phyloP scores from a whole-genome alignment of 2,888 invertebrate genomes.

The Trachelus iudaicus region DNA sequence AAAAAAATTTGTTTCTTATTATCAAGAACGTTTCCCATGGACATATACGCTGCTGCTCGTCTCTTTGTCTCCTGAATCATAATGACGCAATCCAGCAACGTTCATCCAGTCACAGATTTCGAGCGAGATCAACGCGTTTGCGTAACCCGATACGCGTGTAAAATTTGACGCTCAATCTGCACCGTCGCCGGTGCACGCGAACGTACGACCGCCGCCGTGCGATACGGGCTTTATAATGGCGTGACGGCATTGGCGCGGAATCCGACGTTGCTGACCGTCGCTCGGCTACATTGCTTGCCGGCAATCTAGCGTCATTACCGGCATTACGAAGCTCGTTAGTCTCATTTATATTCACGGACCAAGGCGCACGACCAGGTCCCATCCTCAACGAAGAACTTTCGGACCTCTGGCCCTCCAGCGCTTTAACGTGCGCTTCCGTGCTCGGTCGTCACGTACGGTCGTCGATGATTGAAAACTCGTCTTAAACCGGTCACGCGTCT shows the following conservation, averaged over 20 bases:
- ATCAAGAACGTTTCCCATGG: no score
- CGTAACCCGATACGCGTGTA: no score
- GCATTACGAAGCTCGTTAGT: constrained; percentile 64
- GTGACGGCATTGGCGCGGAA: constrained; percentile 50
- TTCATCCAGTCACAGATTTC: no score
- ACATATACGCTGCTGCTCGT: no score
- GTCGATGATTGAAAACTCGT: no score
- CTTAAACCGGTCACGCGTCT: no score
- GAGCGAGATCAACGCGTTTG: no score
- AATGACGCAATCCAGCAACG: no score
- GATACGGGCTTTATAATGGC: constrained; percentile 5
- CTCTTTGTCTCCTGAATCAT: no score
- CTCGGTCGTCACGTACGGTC: no score
- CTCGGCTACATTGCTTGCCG: constrained; percentile 36
- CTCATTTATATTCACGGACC: constrained; percentile 63
- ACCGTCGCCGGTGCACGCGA: neutral
- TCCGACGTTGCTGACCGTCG: constrained; percentile 47
- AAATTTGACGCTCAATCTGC: neutral
- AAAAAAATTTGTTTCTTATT: no score
- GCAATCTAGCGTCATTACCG: constrained; percentile 64
- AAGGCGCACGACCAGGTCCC: constrained; percentile 13
- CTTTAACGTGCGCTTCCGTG: no score
- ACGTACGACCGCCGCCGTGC: neutral
- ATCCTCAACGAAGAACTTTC: neutral
- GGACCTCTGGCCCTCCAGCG: neutral